These are phyloP conservation scores for Actinostola sp. DNA, from an alignment of 92 coral and sea anemone species.

Conservation along the genomic window DNA sequence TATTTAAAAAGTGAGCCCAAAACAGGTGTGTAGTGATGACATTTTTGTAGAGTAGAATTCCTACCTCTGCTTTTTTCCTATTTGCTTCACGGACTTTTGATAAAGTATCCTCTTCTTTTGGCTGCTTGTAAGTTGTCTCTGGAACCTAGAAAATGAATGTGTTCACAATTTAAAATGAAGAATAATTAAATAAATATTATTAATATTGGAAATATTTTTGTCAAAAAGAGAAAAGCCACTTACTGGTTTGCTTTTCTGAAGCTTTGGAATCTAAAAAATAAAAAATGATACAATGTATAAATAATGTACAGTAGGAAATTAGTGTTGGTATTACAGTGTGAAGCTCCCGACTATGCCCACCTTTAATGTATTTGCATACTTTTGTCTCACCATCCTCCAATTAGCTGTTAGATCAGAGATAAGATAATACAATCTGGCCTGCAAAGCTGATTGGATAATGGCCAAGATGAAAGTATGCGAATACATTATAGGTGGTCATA, in stretches of 20 bases:
- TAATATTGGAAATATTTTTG: not conserved
- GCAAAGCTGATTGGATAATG: no score
- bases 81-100: constrained; percentile 76
- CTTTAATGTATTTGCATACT: no score
- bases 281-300: not conserved
- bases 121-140: constrained; percentile 84
- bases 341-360: no score
- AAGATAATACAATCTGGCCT: no score
- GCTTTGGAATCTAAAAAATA: constrained; percentile 76
- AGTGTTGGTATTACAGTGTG: no score
- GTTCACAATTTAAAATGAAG: not conserved
- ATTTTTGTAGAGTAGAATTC: no score
- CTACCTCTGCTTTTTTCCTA: constrained; percentile 93
- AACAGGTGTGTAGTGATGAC: no score
- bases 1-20: no score
- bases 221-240: constrained; percentile 29
- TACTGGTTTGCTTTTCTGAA: constrained; percentile 82
- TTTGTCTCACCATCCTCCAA: no score
- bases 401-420: no score
- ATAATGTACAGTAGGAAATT: not conserved
- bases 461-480: no score
- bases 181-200: not conserved
- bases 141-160: constrained; percentile 68
- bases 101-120: constrained; percentile 78
- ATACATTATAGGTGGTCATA: no score